Evolutionary conservation across 2,888 invertebrate genomes (phyloP).

Genomic region (Ormyrus labotus): DNA sequence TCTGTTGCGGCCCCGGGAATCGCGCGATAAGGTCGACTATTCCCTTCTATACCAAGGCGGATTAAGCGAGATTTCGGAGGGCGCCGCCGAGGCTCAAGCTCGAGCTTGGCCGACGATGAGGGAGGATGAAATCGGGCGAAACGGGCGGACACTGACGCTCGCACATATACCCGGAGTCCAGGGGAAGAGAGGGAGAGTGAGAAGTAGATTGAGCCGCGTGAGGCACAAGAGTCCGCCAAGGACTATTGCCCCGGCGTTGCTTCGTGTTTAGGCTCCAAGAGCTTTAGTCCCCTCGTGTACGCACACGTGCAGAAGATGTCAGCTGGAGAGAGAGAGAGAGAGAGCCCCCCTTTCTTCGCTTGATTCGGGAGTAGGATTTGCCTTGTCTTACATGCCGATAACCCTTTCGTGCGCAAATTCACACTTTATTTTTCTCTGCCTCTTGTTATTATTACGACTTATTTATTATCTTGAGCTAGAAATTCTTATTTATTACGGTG

Average conservation of each 20-base stretch:
- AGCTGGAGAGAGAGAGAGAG: too few relatives aligned
- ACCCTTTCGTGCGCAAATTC: too few relatives aligned
- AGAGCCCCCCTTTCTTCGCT: too few relatives aligned
- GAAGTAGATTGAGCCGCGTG: not conserved
- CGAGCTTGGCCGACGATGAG: conserved; percentile 14
- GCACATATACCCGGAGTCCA: not conserved
- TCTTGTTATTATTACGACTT: too few relatives aligned
- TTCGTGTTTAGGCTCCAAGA: not conserved
- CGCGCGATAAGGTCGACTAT: conserved; percentile 30
- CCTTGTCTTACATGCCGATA: too few relatives aligned
- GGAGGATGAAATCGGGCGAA: conserved; percentile 36
- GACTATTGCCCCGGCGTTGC: not conserved
- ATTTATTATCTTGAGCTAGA: too few relatives aligned
- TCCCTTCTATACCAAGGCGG: conserved; percentile 16
- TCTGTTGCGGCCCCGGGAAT: not conserved
- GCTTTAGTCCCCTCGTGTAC: not conserved
- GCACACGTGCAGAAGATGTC: not conserved
- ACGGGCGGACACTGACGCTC: conserved; percentile 14
- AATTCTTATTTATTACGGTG: too few relatives aligned
- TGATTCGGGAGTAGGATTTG: too few relatives aligned
- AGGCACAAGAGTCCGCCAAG: conserved; percentile 5
- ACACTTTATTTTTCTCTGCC: too few relatives aligned
- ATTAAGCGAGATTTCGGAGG: conserved; percentile 43
- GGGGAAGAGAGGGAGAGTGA: too few relatives aligned
- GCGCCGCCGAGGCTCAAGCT: not conserved